Evolutionary conservation across 2,113 vertebrate species (phyloP), one percentile per base, ranked within the genome.

Genomic region (Reinhardtius hippoglossoides): DNA sequence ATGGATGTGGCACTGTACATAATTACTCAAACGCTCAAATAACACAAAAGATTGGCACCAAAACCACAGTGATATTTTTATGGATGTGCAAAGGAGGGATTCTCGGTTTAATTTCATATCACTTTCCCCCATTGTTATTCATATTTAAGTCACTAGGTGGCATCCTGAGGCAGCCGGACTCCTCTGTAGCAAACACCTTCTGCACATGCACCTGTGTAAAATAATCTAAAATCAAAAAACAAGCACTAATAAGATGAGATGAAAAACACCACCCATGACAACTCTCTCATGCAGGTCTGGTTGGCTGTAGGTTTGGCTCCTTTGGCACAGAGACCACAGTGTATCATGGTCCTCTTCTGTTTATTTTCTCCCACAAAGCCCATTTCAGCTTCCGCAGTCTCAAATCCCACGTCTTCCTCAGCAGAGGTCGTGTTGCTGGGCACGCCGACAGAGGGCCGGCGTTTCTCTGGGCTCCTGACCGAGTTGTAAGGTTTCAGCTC

Each of bases 201-300:
- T 69, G 68, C 89, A 89, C 91, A 91, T 86, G 86, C 87, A 89
- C 20, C 26, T 78, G 78, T 87, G 83, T 87, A 83, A 90, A 90
- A 90, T 24, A 92, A 87, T 78, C 80, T 82, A 90, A 83, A 76
- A 89, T 13, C n/a, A 68, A 87, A 91, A 88, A 94, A 91, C 92
- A 92, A 94, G 81, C 90, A 79, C 85, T 84, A 92, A 54, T 90
- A 88, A 90, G 92, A 94, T 87, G 80, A 90, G 81, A 91, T 88
- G 86, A 85, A 90, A 54, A 88, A 84, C 71, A 82, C 85, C 85
- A 86, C 67, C 81, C 85, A 66, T 65, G 85, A 89, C 82, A 85
- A 80, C 71, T 73, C 87, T 88, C 68, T 89, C 92, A 95, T 94
- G 92, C 93, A 94, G 71, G 80, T 88, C 87, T 85, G 71, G 72